Evolutionary conservation across 2,888 invertebrate species (phyloP).

Genomic region (Lacanobia wlatinum): DNA sequence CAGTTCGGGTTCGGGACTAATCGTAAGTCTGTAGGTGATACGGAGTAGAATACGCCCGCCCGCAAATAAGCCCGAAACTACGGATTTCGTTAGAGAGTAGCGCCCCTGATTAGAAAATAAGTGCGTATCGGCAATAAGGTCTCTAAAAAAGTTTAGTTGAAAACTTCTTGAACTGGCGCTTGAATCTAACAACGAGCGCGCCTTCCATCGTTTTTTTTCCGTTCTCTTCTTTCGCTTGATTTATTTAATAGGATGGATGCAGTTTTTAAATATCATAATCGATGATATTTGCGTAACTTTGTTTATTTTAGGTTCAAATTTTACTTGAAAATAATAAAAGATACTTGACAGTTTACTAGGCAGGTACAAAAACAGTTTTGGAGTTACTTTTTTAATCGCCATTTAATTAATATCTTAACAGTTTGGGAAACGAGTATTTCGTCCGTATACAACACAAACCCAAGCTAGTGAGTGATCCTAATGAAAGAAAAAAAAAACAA

Average conservation of each 20-base stretch:
- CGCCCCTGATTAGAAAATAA: background rate
- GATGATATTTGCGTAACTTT: background rate
- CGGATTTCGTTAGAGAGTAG: no score
- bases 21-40: no score
- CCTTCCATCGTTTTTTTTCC: background rate
- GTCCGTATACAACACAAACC: background rate
- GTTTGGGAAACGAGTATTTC: background rate
- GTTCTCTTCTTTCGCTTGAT: background rate
- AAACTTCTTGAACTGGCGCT: conserved; percentile 7
- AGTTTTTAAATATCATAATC: background rate
- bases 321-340: no score
- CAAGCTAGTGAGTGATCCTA: no score
- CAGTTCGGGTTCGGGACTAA: no score
- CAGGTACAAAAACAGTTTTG: no score
- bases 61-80: no score
- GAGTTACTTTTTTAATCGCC: background rate
- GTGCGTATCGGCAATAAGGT: background rate
- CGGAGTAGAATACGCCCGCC: no score
- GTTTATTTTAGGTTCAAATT: background rate
- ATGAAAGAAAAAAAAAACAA: no score
- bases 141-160: background rate
- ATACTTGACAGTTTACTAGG: no score
- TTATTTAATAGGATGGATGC: background rate
- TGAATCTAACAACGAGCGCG: background rate
- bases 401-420: background rate